phyloP scores from a whole-genome alignment of 1,140 invertebrate genomes.

The Papilio polyxenes region DNA sequence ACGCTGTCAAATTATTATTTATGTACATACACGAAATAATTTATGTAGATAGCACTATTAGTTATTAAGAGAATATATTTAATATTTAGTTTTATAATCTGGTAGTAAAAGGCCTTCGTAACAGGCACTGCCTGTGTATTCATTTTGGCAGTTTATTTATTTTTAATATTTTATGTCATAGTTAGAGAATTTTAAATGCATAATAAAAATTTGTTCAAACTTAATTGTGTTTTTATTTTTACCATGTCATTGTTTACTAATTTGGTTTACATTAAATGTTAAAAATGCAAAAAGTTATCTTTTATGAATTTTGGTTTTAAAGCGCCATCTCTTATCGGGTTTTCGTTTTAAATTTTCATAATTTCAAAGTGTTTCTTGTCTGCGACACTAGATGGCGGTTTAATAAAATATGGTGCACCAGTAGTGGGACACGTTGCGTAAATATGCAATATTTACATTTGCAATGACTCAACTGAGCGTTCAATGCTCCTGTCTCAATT shows the following conservation, averaged over 20 bases:
- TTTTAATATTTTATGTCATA: conserved; percentile 57
- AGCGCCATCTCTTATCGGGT: neutral
- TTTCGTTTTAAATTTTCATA: neutral
- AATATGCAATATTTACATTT: conserved; percentile 37
- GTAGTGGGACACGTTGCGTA: neutral
- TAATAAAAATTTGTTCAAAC: conserved; percentile 64
- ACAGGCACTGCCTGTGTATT: conserved; percentile 59
- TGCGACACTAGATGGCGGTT: neutral
- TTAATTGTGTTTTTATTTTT: conserved; percentile 45
- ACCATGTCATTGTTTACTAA: neutral
- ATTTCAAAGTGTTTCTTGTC: neutral
- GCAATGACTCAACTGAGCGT: conserved; percentile 32
- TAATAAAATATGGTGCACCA: neutral
- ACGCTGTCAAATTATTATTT: conserved; percentile 15
- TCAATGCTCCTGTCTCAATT: conserved; percentile 31
- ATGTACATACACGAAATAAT: conserved; percentile 17
- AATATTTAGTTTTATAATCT: conserved; percentile 2
- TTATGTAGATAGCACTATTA: conserved; percentile 28
- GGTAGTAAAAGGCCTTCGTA: neutral
- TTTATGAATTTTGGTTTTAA: no score
- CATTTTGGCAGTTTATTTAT: conserved; percentile 67
- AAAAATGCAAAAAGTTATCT: no score
- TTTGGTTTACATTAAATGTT: no score
- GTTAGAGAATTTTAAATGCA: conserved; percentile 59
- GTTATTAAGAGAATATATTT: conserved; percentile 23